These are phyloP conservation scores for Anas acuta DNA, from an alignment of 2,797 vertebrate species.

Conservation along the genomic window DNA sequence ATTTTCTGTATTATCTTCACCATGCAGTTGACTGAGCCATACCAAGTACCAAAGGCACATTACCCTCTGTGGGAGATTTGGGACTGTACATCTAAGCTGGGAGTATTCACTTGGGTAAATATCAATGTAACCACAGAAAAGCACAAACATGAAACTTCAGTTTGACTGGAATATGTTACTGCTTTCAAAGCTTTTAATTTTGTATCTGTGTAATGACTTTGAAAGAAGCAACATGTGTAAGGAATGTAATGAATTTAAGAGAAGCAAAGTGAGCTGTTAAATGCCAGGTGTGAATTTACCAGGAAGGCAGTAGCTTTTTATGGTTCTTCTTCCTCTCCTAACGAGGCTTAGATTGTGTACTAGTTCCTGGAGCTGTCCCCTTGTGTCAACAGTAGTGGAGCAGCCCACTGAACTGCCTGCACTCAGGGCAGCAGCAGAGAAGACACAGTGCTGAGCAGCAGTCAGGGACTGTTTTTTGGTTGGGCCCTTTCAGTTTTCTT, in stretches of 20 bases:
- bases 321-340: neutral
- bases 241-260: conserved; percentile 28
- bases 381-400: fast-evolving
- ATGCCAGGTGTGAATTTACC: neutral
- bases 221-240: neutral
- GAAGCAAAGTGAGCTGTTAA: conserved; percentile 15
- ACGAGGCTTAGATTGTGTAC: fast-evolving
- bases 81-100: conserved; percentile 30
- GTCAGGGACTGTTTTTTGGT: neutral
- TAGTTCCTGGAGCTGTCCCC: neutral
- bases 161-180: conserved; percentile 25
- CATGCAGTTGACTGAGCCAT: neutral
- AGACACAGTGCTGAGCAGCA: neutral
- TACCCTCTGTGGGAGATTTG: conserved; percentile 8
- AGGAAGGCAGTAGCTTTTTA: neutral
- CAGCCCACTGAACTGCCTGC: neutral
- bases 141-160: conserved; percentile 28
- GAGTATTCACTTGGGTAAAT: conserved; percentile 31
- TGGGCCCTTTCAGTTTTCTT: conserved; percentile 29
- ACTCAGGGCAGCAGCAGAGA: neutral
- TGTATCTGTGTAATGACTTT: conserved; percentile 23
- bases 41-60: neutral
- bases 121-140: conserved; percentile 27
- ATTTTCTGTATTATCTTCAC: conserved; percentile 49
- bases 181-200: conserved; percentile 60